Percentiles rank a stretch among this genome's conserved stretches.
These are phyloP conservation scores for Semnornis frantzii DNA, from an alignment of 2,113 vertebrate species.

Conservation along the genomic window DNA sequence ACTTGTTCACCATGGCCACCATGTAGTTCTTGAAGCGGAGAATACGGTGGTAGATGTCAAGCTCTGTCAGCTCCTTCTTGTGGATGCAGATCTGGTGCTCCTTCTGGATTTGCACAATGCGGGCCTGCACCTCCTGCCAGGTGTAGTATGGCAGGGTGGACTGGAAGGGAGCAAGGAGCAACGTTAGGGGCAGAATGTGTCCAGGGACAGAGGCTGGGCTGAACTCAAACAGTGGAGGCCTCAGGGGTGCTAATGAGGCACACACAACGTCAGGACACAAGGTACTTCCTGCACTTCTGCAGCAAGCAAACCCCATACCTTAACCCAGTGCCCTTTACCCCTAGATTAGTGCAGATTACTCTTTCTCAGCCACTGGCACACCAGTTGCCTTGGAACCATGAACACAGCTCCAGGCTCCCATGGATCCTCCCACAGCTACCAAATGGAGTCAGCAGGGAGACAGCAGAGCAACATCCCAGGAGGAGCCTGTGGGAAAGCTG, in stretches of 20 bases:
- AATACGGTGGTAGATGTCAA: conserved; percentile 97
- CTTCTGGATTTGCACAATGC: conserved; percentile 97
- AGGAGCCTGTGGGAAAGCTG: neutral
- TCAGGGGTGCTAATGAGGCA: rapidly evolving
- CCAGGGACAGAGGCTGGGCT: neutral
- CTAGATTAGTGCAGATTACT: neutral
- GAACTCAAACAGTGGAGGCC: neutral
- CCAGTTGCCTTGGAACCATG: neutral
- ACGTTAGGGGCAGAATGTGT: neutral
- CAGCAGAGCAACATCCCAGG: neutral
- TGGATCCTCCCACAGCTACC: neutral
- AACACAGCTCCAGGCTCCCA: neutral
- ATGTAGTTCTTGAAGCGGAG: conserved; percentile 99
- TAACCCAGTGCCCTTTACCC: neutral
- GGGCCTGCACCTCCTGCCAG: conserved; percentile 96
- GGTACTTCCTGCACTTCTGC: neutral
- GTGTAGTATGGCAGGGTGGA: conserved; percentile 93
- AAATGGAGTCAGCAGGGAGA: neutral
- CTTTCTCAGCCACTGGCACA: neutral
- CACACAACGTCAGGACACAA: rapidly evolving
- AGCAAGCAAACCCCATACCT: neutral
- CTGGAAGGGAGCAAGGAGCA: conserved; percentile 64
- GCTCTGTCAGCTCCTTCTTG: conserved; percentile 93
- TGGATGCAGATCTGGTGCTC: conserved; percentile 99
- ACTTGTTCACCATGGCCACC: conserved; percentile 99